Base-by-base conservation (phyloP, 2,113 vertebrate species). In the Caranx ignobilis region DNA sequence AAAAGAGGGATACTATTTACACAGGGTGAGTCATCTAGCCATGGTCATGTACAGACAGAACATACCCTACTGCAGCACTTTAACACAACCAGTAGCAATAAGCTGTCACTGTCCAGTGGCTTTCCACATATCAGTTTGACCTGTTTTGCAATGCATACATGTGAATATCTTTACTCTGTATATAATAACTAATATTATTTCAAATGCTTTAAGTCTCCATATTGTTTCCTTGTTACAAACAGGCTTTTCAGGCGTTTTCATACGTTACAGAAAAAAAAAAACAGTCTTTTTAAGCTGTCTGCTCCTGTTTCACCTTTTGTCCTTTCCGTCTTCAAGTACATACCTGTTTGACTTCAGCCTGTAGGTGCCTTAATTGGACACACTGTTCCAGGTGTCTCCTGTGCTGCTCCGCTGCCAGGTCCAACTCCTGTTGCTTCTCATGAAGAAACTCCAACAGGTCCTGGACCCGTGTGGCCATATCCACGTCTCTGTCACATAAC, bases 271-370 rank as follows among this genome's bases (percentile, higher is more conserved):
- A 26, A 26, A 26, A 26, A 56, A 63, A 70, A 64, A 31, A 31
- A n/a, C 5, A 21, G 16, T 67, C 9, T 16, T 55, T 55, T 70
- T n/a, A 12, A 3, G 31, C 31, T 41, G 37, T 15, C 61, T 31
- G 5, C 47, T 48, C 16, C 72, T 39, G 21, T 39, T 54, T 15
- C 18, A 11, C 52, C 35, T 64, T n/a, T 41, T 45, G 54, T 57
- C 37, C 32, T 35, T 12, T 26, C n/a, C 43, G 19, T 65, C 41
- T 47, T 11, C 18, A 13, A 15, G 57, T 21, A 2, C 0, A 3
- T 89, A 99, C 98, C 97, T 99, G 98, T 84, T 99, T 99, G 86
- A 99, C 98, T 82, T 99, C 98, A 0, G 98, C 98, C 94, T 99
- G 98, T 59, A 99, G 95, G 86, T 99, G 98, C 1, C 98, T 95